Evolutionary conservation across 2,797 vertebrate genomes (phyloP).

Genomic region (Ispidina picta): DNA sequence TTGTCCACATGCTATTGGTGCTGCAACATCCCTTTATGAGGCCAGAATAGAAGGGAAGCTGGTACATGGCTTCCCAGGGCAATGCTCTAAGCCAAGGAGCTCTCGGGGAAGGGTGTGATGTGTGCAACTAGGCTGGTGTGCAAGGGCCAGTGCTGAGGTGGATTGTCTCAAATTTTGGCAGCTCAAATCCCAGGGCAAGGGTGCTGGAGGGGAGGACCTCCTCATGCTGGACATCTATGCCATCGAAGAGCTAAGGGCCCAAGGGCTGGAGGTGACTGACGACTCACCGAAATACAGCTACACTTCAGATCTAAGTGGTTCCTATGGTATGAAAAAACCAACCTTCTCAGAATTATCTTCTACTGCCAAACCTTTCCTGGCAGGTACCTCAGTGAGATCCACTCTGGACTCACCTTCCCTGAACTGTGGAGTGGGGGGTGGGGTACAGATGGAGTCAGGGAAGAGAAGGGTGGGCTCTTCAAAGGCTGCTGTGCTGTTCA

Average conservation of each 20-base stretch:
- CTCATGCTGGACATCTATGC: conserved; percentile 98
- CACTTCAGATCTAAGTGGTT: conserved; percentile 77
- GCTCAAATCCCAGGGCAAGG: conserved; percentile 96
- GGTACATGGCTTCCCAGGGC: neutral
- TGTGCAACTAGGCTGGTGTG: neutral
- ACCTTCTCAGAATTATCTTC: neutral
- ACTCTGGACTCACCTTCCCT: neutral
- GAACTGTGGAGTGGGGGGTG: neutral
- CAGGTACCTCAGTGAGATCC: neutral
- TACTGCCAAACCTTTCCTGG: neutral
- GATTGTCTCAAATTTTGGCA: conserved; percentile 58
- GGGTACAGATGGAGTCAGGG: neutral
- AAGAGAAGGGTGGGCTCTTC: neutral
- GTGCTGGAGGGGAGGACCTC: conserved; percentile 88
- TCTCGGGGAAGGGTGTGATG: neutral
- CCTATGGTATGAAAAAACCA: conserved; percentile 81
- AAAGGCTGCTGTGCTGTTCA: neutral
- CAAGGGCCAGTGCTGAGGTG: neutral
- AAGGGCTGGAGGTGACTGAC: conserved; percentile 82
- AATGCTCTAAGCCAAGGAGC: neutral
- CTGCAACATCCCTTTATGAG: neutral
- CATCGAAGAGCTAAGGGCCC: conserved; percentile 92
- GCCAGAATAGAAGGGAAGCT: neutral
- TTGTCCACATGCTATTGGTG: neutral
- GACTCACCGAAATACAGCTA: conserved; percentile 92